Base-by-base conservation (phyloP, 2,113 vertebrate species). In the Notothenia rossii region DNA sequence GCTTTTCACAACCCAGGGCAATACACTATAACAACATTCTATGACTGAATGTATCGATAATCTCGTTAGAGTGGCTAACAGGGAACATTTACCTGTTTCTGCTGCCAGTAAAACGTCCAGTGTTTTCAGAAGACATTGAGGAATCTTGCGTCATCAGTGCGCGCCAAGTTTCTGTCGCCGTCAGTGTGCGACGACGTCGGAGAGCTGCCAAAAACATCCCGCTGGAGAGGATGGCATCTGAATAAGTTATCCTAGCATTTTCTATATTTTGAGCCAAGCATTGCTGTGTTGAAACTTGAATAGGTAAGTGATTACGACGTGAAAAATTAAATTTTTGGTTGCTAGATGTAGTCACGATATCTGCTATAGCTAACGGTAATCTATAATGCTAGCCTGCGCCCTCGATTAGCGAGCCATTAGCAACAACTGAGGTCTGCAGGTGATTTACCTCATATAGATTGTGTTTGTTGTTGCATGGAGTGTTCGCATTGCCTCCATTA, bases 61-160 rank as follows among this genome's bases (percentile, higher is more conserved):
- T 0, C 1, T 13, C 2, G 0, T 10, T 8, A 53, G 1, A 6
- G 4, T 3, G 14, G 0, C 5, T 1, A 29, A 20, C 0, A 11
- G 2, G 8, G 2, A 0, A 18, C 12, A 72, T 59, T 91, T 89
- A 92, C 92, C 92, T 86, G 58, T 74, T 86, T 82, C n/a, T 53
- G 22, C 50, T 15, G 22, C 36, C 62, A 56, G 48, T 65, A 36
- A 20, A 70, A 58, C 70, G 65, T 45, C 51, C 85, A 48, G 36
- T 90, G 79, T 81, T 85, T 73, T 75, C 54, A 51, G 22, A 1
- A 59, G 62, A 67, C 48, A 20, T n/a, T 54, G 22, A 12, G 29
- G 29, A 11, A 5, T 59, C 1, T 0, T 0, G 15, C 85, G 90
- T 93, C 89, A 93, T 82, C 2, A 1, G 22, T 25, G 50, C 11